phyloP scores from a whole-genome alignment of 2,888 invertebrate species.

The Pachliopta kotzebuea region DNA sequence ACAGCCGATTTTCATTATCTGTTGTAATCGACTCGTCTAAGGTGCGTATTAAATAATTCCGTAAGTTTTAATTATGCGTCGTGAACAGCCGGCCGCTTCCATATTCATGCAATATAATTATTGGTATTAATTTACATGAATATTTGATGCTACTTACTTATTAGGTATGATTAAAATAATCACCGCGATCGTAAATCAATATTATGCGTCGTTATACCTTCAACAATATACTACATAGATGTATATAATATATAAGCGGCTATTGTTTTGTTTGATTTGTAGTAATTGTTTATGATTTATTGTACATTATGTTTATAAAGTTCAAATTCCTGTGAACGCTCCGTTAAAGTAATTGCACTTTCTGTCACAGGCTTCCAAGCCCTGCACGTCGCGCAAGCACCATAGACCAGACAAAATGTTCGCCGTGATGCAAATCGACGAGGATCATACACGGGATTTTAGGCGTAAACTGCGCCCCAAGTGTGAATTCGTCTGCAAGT shows the following conservation, averaged over 20 bases:
- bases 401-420: slow-evolving; percentile 86
- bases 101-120: slow-evolving; percentile 20
- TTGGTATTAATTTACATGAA: slow-evolving; percentile 20
- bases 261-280: background rate
- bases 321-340: slow-evolving; percentile 11
- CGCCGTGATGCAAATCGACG: slow-evolving; percentile 95
- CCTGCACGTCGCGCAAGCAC: slow-evolving; percentile 75
- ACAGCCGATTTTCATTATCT: slow-evolving; percentile 36
- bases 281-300: background rate
- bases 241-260: background rate
- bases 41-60: slow-evolving; percentile 40
- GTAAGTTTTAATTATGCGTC: slow-evolving; percentile 28
- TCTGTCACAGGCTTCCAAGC: slow-evolving; percentile 72
- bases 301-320: slow-evolving; percentile 5
- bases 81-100: slow-evolving; percentile 4
- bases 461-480: slow-evolving; percentile 94
- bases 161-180: slow-evolving; percentile 7
- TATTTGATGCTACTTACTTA: slow-evolving; percentile 12
- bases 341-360: slow-evolving; percentile 54
- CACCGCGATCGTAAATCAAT: slow-evolving; percentile 10
- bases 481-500: slow-evolving; percentile 99
- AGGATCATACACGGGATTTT: slow-evolving; percentile 92
- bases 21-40: slow-evolving; percentile 35
- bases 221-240: too few relatives aligned
- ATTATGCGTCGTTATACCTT: background rate